phyloP scores from a whole-genome alignment of 2,888 invertebrate species.

The Eupithecia exiguata region DNA sequence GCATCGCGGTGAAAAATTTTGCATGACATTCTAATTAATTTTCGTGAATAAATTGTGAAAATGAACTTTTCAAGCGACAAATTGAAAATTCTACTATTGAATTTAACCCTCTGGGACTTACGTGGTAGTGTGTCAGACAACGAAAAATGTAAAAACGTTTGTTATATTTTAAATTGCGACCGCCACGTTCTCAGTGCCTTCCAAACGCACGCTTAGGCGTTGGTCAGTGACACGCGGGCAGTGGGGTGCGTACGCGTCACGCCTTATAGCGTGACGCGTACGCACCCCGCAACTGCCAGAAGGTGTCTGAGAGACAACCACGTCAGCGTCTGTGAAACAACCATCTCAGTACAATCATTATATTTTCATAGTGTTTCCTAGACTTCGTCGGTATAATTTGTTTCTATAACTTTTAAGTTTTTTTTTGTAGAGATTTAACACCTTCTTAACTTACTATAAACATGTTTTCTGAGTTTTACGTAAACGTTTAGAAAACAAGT shows the following conservation, averaged over 20 bases:
- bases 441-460: slow-evolving; percentile 1
- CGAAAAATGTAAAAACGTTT: slow-evolving; percentile 16
- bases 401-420: slow-evolving; percentile 5
- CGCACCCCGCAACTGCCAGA: slow-evolving; percentile 15
- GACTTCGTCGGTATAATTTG: too few species aligned
- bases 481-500: slow-evolving; percentile 9
- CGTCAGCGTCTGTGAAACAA: slow-evolving; percentile 32
- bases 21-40: too few species aligned
- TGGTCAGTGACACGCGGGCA: slow-evolving; percentile 18
- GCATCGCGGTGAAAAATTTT: too few species aligned
- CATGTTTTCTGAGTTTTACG: background rate
- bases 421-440: background rate
- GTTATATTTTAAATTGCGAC: slow-evolving; percentile 22
- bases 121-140: slow-evolving; percentile 19
- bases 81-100: too few species aligned
- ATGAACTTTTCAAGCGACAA: too few species aligned
- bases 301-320: slow-evolving; percentile 28
- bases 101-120: slow-evolving; percentile 9
- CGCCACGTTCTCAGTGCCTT: slow-evolving; percentile 23
- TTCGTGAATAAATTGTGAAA: too few species aligned
- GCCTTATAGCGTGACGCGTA: slow-evolving; percentile 12
- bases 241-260: too few species aligned
- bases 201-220: slow-evolving; percentile 12
- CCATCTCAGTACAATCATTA: slow-evolving; percentile 31
- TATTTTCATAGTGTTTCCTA: too few species aligned